phyloP scores from a whole-genome alignment of 2,113 vertebrate species.

The Vombatus ursinus region DNA sequence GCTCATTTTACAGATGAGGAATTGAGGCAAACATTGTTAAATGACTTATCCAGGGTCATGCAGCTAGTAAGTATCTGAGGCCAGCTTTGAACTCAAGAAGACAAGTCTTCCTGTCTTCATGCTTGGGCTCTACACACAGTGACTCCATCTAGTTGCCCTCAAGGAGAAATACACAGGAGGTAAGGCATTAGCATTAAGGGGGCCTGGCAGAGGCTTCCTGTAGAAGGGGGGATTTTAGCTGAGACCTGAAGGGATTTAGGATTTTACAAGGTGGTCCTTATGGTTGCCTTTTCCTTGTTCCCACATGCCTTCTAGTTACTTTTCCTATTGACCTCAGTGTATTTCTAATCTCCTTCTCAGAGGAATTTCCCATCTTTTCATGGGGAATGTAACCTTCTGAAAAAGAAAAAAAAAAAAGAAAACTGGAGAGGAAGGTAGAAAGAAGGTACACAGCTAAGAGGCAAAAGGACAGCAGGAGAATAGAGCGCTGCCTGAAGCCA shows the following conservation, averaged over 20 bases:
- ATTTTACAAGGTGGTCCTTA: not conserved
- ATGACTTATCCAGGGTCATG: no score
- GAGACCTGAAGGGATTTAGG: not conserved
- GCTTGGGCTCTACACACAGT: not conserved
- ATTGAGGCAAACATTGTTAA: no score
- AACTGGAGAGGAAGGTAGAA: not conserved
- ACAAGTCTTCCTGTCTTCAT: no score
- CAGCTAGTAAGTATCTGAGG: no score
- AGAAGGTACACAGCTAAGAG: not conserved
- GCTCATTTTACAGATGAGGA: no score
- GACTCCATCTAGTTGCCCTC: no score
- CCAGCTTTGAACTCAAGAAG: no score
- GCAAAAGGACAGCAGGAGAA: not conserved
- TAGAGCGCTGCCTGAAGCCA: not conserved
- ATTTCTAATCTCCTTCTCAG: not conserved
- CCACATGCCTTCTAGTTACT: not conserved
- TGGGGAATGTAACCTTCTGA: not conserved
- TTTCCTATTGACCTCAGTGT: not conserved
- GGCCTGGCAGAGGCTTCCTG: not conserved
- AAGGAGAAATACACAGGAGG: not conserved
- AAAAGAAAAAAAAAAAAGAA: not conserved
- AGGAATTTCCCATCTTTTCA: not conserved
- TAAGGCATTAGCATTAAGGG: not conserved
- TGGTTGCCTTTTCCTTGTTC: not conserved
- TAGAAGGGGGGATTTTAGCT: not conserved